Evolutionary conservation across 2,888 invertebrate species (phyloP), one percentile per base, ranked within the genome.

Genomic region (Orthosia cruda): DNA sequence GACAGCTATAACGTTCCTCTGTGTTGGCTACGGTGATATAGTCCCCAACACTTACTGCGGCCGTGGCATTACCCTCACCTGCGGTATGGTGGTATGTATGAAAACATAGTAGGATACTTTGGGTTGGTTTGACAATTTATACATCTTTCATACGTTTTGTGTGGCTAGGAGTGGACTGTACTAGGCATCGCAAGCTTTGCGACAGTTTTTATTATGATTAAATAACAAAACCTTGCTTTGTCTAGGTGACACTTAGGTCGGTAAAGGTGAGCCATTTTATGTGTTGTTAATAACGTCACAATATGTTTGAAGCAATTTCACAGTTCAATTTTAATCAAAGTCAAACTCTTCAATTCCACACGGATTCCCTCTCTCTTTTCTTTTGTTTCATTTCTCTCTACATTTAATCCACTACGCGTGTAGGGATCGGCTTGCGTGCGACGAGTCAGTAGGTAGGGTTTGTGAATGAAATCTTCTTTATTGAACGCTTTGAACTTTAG

Each of bases 21-120:
- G 99, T 97, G 99, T 99, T 93, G 99, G 99, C 95, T 99, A 99
- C 97, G 99, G 99, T 91, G 99, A 99, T 97, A 99, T 99, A 94
- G 99, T 99, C 93, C 99, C 99, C 95, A 99, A 99, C 97, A 99
- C 99, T 88, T 99, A 99, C 97, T 99, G 99, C 97, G 99, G 99
- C 93, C 98, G 99, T 95, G 99, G 99, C 93, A 99, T 99, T 95
- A 99, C 99, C 92, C 99, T 99, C 95, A 98, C 99, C 94, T 99
- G 99, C 93, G 99, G 99, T 95, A 99, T 99, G 97, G 99, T 99
- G 99, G 99, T 99, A 98, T 98, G 98, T 97, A 97, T 95, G 82
- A 92, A 92, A 87, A 91, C 86, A 82, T 88, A 90, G 90, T 94
- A 95, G 95, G 94, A 92, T 93, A 90, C 85, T 91, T 91, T 92